A percentile compares a stretch with the other conserved stretches of the same genome.
These are phyloP conservation scores for Trichoplusia ni DNA, from an alignment of 1,140 invertebrate genomes.

Conservation along the genomic window DNA sequence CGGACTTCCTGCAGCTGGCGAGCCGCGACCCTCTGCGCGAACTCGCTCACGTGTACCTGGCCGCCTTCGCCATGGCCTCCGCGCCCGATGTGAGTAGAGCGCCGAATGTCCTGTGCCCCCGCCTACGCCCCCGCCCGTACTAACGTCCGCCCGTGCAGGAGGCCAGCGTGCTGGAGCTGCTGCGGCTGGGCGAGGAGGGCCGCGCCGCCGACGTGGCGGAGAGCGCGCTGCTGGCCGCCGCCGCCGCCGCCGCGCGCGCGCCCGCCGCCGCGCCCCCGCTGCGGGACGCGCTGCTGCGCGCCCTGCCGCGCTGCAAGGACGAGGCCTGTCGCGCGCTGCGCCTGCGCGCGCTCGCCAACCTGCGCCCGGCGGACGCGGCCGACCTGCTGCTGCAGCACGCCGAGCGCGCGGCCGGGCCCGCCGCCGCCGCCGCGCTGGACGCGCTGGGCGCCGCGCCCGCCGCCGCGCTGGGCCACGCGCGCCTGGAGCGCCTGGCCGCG, in stretches of 20 bases:
- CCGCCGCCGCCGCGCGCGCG: conserved; percentile 15
- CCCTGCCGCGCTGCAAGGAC: conserved; percentile 42
- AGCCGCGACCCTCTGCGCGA: conserved; percentile 28
- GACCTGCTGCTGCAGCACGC: conserved; percentile 49
- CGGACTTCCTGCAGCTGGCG: conserved; percentile 48
- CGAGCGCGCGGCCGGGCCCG: conserved; percentile 19
- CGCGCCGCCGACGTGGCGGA: conserved; percentile 15
- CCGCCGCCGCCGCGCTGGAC: conserved; percentile 25
- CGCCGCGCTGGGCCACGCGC: conserved; percentile 25
- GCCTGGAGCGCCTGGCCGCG: conserved; percentile 36
- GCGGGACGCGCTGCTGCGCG: conserved; percentile 23
- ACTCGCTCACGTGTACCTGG: conserved; percentile 33
- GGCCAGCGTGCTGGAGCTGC: conserved; percentile 24
- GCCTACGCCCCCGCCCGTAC: neutral
- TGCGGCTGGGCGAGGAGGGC: conserved; percentile 30
- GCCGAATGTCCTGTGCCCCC: too few species aligned
- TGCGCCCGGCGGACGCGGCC: conserved; percentile 44
- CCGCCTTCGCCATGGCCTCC: conserved; percentile 35
- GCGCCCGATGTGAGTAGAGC: neutral
- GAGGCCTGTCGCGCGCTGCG: conserved; percentile 42
- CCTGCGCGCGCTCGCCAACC: conserved; percentile 51
- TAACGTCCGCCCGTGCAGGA: conserved; percentile 31
- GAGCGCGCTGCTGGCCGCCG: conserved; percentile 37
- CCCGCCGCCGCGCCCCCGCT: conserved; percentile 6
- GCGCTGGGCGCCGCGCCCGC: conserved; percentile 17